These are phyloP conservation scores for Trichosurus vulpecula DNA, from an alignment of 2,797 vertebrate species.

Conservation along the genomic window DNA sequence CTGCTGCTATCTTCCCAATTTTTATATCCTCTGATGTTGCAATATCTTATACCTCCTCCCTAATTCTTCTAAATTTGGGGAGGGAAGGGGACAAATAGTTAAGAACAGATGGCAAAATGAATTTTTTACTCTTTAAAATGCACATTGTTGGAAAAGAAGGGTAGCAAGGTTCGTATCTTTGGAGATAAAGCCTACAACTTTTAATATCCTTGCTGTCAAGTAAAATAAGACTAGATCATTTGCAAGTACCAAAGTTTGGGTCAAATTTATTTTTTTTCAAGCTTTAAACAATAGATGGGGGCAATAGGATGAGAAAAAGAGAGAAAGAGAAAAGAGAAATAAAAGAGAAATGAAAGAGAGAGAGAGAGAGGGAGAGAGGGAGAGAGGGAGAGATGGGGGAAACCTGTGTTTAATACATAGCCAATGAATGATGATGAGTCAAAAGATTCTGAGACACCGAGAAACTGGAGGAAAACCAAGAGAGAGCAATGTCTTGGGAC, in stretches of 20 bases:
- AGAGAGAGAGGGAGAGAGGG: no score
- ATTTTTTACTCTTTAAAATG: conserved; percentile 37
- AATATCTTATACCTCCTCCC: conserved; percentile 43
- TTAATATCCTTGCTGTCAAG: conserved; percentile 15
- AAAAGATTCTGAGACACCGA: not conserved
- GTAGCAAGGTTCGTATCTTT: conserved; percentile 5
- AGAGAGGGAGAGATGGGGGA: no score
- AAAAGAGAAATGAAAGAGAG: no score
- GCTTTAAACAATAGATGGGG: not conserved
- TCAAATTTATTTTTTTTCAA: not conserved
- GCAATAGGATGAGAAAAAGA: no score
- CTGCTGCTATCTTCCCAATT: conserved; percentile 43
- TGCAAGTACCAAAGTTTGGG: conserved; percentile 10
- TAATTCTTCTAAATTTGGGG: conserved; percentile 33
- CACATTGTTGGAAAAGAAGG: conserved; percentile 1
- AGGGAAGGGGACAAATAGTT: conserved; percentile 28
- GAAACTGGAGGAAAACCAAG: not conserved
- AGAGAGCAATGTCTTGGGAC: not conserved
- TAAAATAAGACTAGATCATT: conserved; percentile 12
- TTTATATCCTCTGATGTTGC: conserved; percentile 16
- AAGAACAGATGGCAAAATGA: conserved; percentile 10
- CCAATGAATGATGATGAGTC: not conserved
- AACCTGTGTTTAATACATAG: not conserved
- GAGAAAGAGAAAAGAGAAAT: no score
- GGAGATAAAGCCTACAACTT: not conserved